Percentiles rank a stretch among this genome's conserved stretches.
Conservation (phyloP, 2,888 invertebrate species). For the Scaeva pyrastri region DNA sequence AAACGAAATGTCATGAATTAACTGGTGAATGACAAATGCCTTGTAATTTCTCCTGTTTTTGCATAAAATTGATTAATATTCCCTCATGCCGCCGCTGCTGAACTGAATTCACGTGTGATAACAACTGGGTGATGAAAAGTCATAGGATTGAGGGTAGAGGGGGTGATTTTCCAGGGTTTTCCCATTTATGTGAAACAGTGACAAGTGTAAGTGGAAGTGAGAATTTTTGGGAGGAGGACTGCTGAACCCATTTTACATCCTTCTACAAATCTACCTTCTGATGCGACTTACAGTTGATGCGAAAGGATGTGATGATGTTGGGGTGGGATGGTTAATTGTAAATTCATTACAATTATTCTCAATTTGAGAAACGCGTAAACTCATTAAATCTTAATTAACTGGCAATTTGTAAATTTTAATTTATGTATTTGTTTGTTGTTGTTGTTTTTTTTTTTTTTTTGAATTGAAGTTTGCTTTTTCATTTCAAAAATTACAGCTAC, state of each 20-base stretch:
- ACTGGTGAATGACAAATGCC: constrained; percentile 39
- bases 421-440: neutral
- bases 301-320: neutral
- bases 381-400: constrained; percentile 28
- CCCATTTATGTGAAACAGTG: neutral
- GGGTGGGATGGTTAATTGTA: constrained; percentile 2
- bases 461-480: neutral
- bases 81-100: too few relatives aligned
- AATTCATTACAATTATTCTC: constrained; percentile 34
- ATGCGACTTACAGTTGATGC: neutral
- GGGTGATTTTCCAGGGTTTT: neutral
- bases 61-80: constrained; percentile 41
- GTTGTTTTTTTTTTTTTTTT: neutral
- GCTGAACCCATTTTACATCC: neutral
- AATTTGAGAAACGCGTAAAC: constrained; percentile 19
- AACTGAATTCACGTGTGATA: constrained; percentile 8
- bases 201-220: too few relatives aligned
- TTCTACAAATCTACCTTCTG: neutral
- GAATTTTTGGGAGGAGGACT: neutral
- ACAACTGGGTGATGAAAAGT: neutral
- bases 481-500: neutral
- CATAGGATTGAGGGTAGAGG: neutral
- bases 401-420: constrained; percentile 9
- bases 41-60: constrained; percentile 39
- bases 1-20: constrained; percentile 19